Base-by-base conservation (phyloP, 2,797 vertebrate genomes). In the Emydoidea blandingii region DNA sequence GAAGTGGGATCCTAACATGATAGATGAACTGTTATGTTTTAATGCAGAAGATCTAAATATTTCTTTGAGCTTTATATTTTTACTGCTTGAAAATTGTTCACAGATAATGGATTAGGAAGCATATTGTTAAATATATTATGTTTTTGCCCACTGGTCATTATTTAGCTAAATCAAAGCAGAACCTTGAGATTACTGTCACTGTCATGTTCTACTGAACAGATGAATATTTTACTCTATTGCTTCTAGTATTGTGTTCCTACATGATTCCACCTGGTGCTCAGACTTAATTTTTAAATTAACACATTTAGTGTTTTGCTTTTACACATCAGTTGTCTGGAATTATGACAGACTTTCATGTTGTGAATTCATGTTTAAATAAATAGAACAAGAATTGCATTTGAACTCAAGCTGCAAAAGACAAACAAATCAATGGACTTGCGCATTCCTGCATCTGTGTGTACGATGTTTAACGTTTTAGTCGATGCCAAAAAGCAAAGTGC, bases 391-490 rank as follows among this genome's bases (percentile, higher is more conserved):
- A 96, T 98, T 85, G 99, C 99, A 2, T 99, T 99, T 97, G 99
- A 99, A 95, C 95, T 98, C 92, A 99, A 99, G 95, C 98, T 99
- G 96, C 99, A 99, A 91, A 99, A 99, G 97, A 98, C 98, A 59
- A 98, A 95, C 96, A 99, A 98, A 97, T 99, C 99, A 3, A 99
- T 99, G 6, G 99, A 99, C 82, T 98, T 99, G 98, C 99, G 99
- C 97, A 98, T 99, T 49, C 98, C 99, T 23, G 96, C 98, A 81
- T 99, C 99, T 2, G 96, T 99, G 91, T 99, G 99, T 96, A 99
- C 99, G 11, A 99, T 99, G 99, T 99, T 99, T 97, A 99, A 99
- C 16, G 98, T 99, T 44, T 97, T 99, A 94, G 98, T 99, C 2
- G 98, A 99, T 62, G 99, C 99, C 96, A 99, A 99, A 98, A 99